Evolutionary conservation across 2,888 invertebrate species (phyloP).

Genomic region (Drosophila helvetica): DNA sequence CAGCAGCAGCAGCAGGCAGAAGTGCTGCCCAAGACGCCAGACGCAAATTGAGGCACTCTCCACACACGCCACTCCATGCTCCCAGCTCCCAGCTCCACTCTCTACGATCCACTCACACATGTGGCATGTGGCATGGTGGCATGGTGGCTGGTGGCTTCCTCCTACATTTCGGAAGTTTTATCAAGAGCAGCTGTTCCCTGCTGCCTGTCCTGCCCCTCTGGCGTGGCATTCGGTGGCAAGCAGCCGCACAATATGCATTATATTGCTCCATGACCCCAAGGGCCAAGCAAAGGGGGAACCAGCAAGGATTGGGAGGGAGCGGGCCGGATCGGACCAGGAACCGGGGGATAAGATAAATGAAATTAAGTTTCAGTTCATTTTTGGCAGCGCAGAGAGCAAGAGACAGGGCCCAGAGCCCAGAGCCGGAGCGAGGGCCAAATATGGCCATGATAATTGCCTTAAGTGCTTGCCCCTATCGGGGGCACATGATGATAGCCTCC

Average conservation of each 20-base stretch:
- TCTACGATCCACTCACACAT: conserved; percentile 1
- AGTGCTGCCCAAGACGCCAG: conserved; percentile 27
- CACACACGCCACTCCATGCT: conserved; percentile 16
- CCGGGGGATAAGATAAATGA: conserved; percentile 71
- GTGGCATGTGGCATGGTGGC: conserved; percentile 1
- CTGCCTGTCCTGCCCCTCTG: conserved; percentile 6
- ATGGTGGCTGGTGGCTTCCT: not conserved
- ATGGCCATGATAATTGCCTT: conserved; percentile 71
- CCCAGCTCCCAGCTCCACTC: not conserved
- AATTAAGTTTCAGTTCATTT: conserved; percentile 66
- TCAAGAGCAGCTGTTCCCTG: conserved; percentile 47
- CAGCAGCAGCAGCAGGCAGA: conserved; percentile 8
- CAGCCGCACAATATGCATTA: conserved; percentile 40
- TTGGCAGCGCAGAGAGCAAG: conserved; percentile 15
- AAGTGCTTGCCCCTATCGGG: conserved; percentile 56
- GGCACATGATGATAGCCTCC: conserved; percentile 25
- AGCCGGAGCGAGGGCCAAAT: conserved; percentile 22
- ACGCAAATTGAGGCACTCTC: conserved; percentile 37
- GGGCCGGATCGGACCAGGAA: not conserved
- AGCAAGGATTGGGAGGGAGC: not conserved
- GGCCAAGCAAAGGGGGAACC: conserved; percentile 24
- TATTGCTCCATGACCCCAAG: conserved; percentile 63
- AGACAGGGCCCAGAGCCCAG: not conserved
- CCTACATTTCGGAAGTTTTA: conserved; percentile 31
- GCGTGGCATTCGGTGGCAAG: not conserved